Conservation (phyloP, 2,113 vertebrate genomes). For the Alligator sinensis region DNA sequence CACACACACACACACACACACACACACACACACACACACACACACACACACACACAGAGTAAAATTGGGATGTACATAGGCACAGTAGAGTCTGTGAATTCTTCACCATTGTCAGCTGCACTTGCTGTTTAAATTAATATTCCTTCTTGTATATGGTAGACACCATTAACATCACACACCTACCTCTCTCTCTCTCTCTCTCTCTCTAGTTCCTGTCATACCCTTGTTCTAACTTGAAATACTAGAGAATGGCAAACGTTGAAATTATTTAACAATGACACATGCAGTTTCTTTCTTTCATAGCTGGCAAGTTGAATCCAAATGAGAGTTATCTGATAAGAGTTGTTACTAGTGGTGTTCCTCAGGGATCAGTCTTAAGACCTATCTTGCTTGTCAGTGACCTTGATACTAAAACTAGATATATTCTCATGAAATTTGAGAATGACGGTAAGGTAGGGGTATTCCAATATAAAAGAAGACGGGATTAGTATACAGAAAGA, state of each 20-base stretch:
- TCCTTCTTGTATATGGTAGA: background rate
- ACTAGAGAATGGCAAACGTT: background rate
- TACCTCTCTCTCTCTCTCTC: background rate
- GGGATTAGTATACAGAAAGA: no score
- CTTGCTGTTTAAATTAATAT: background rate
- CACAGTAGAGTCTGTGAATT: background rate
- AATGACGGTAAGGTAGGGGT: no score
- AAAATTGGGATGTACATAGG: background rate
- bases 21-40: no score
- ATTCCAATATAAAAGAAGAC: no score
- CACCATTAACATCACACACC: background rate
- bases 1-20: no score
- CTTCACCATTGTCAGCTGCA: background rate
- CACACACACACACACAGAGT: background rate
- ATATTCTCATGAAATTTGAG: no score
- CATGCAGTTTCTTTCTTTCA: background rate
- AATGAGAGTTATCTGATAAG: background rate
- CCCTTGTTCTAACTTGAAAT: background rate
- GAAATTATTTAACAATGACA: background rate
- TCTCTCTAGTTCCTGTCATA: background rate
- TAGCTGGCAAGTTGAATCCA: background rate
- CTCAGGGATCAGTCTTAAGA: no score
- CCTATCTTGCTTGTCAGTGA: no score
- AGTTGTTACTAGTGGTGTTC: no score
- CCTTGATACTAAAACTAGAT: no score